Conservation (phyloP, 2,888 invertebrate species). For the Platycheirus rosarum region DNA sequence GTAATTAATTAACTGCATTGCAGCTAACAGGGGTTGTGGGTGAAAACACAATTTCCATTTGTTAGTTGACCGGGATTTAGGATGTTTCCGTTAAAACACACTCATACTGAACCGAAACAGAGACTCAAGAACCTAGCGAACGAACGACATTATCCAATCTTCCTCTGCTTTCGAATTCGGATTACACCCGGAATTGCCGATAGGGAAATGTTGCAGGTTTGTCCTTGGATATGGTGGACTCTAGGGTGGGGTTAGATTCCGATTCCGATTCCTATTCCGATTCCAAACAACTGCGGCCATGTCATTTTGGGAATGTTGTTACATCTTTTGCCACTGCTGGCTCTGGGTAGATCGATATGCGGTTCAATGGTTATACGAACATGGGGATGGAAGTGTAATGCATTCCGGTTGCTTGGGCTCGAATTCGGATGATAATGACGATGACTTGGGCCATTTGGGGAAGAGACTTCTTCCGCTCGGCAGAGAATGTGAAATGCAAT, state of each 20-base stretch:
- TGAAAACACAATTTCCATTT: constrained; percentile 55
- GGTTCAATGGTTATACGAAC: constrained; percentile 39
- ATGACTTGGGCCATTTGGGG: constrained; percentile 42
- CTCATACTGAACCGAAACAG: constrained; percentile 3
- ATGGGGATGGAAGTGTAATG: constrained; percentile 42
- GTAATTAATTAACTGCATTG: constrained; percentile 74
- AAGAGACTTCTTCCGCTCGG: constrained; percentile 5
- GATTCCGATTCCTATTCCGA: constrained; percentile 22
- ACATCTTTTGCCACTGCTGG: constrained; percentile 37
- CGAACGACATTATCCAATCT: constrained; percentile 58
- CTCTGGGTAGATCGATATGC: constrained; percentile 59
- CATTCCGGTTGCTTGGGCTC: constrained; percentile 56
- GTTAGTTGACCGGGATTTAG: constrained; percentile 33
- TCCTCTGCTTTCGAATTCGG: constrained; percentile 54
- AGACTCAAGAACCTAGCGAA: background rate
- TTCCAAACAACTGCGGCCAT: constrained; percentile 68
- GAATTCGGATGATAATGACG: constrained; percentile 59
- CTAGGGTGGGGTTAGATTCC: constrained; percentile 4
- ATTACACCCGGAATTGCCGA: constrained; percentile 58
- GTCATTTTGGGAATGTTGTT: constrained; percentile 67
- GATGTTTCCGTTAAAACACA: constrained; percentile 33
- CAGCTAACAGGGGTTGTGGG: constrained; percentile 53
- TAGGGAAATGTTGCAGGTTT: constrained; percentile 41
- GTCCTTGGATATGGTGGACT: background rate
- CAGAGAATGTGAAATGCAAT: constrained; percentile 42